Conservation (phyloP, 2,113 vertebrate species). For the Notothenia rossii region DNA sequence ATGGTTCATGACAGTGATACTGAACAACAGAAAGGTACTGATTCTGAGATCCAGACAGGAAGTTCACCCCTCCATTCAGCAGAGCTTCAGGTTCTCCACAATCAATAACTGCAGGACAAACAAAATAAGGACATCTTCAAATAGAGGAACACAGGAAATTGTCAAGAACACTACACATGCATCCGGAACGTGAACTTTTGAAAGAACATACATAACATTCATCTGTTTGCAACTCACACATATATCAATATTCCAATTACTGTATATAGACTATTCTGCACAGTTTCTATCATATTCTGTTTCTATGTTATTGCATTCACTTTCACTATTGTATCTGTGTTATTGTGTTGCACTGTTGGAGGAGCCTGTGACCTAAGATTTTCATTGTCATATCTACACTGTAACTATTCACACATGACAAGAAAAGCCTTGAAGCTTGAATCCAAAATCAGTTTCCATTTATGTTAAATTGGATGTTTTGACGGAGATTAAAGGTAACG, state of each 20-base stretch:
- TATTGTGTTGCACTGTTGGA: too few relatives aligned
- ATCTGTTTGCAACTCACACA: too few relatives aligned
- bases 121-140: neutral
- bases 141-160: neutral
- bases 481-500: slow-evolving; percentile 15
- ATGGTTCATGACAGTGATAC: slow-evolving; percentile 81
- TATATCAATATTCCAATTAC: too few relatives aligned
- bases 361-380: too few relatives aligned
- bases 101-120: slow-evolving; percentile 75
- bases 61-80: slow-evolving; percentile 70
- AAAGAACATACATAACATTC: too few relatives aligned
- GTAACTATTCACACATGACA: too few relatives aligned
- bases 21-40: slow-evolving; percentile 78
- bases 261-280: too few relatives aligned
- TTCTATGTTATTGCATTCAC: too few relatives aligned
- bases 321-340: too few relatives aligned
- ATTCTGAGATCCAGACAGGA: slow-evolving; percentile 74
- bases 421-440: too few relatives aligned
- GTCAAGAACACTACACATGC: neutral
- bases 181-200: neutral
- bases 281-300: too few relatives aligned
- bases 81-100: slow-evolving; percentile 77
- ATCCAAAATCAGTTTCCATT: neutral
- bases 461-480: neutral
- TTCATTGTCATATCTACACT: too few relatives aligned